Evolutionary conservation across 2,888 invertebrate genomes (phyloP), one percentile per base, ranked within the genome.

Genomic region (Horisme vitalbata): DNA sequence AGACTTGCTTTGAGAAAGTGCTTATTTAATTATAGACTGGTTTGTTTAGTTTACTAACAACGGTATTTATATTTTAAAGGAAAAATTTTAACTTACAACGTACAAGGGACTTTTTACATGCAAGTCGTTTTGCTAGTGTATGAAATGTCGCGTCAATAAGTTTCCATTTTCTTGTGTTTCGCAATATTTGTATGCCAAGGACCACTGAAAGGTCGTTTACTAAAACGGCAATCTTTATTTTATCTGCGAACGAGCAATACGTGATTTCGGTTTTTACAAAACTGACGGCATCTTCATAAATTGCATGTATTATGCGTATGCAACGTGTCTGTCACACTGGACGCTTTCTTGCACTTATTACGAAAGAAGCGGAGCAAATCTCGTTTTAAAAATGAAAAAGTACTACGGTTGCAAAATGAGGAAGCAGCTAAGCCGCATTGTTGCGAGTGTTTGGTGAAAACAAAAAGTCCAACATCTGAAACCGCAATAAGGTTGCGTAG

Each of bases 211-310:
- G 87, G 88, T 81, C 80, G 70, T 63, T 69, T 68, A 71, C 85
- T 82, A 83, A 85, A 84, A 81, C 77, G 78, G 83, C 75, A 82
- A 88, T 88, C 88, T 88, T 87, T 83, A 87, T 85, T 75, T 79
- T 83, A 85, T 84, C 83, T 79, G 63, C 65, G 57, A 66, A 67
- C 68, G 71, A 68, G 73, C 67, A 66, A 55, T 59, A 63, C 66
- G 66, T 71, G 64, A 69, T 77, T 79, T 77, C 68, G 66, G 67
- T 74, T 76, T 75, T 72, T 59, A 57, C 61, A 63, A 63, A 71
- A 63, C 55, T 58, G 45, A 55, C 46, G 49, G 52, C 52, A 48
- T 59, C 47, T 50, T 52, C 54, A 59, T 53, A 55, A 55, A 48
- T 52, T 52, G 20, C 31, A 44, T 54, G 33, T 37, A 32, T 41